Evolutionary conservation across 2,113 vertebrate species (phyloP).

Genomic region (Dermatemys mawii): DNA sequence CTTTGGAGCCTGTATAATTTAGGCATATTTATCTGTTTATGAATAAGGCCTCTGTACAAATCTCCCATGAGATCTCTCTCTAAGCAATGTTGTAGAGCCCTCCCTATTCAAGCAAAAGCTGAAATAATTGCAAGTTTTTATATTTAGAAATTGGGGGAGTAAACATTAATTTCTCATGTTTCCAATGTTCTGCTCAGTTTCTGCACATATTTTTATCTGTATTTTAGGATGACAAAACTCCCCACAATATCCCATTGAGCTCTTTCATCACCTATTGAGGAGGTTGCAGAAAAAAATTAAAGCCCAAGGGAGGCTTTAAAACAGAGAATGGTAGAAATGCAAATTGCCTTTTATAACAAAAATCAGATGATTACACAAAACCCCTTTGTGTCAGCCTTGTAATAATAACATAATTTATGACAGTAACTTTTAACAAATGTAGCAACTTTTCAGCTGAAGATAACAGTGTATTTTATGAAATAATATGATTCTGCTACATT

Average conservation of each 20-base stretch:
- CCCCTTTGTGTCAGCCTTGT: not conserved
- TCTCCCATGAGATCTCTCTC: not conserved
- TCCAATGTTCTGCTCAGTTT: not conserved
- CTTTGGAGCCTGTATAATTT: conserved; percentile 34
- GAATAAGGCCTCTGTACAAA: not conserved
- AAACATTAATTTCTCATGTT: not conserved
- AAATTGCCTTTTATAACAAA: not conserved
- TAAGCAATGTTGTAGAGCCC: not conserved
- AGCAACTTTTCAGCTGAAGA: not conserved
- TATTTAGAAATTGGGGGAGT: not conserved
- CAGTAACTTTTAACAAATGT: not conserved
- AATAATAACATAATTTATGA: not conserved
- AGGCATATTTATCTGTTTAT: not conserved
- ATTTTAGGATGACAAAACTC: not conserved
- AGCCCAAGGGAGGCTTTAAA: not conserved
- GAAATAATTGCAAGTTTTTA: not conserved
- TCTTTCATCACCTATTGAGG: not conserved
- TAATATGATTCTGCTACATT: not conserved
- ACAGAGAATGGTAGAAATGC: not conserved
- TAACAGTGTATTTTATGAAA: not conserved
- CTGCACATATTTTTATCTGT: not conserved
- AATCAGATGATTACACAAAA: not conserved
- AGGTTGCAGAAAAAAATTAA: not conserved
- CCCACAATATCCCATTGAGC: not conserved
- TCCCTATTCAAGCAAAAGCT: not conserved